A percentile compares a stretch with the other conserved stretches of the same genome.
phyloP scores from a whole-genome alignment of 2,888 invertebrate species.

The Tachina lurida region DNA sequence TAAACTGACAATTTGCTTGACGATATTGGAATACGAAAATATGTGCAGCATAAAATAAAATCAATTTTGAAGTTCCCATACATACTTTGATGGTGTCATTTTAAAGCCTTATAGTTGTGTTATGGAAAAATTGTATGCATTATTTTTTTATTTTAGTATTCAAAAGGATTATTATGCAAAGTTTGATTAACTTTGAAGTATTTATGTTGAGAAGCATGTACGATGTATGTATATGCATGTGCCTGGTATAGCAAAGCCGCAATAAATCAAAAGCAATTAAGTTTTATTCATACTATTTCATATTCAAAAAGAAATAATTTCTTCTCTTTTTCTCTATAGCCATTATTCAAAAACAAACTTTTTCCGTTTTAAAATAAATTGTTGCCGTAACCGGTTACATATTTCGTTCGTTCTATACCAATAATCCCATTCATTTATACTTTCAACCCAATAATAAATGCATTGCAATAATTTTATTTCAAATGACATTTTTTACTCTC shows the following conservation, averaged over 20 bases:
- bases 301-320: not conserved
- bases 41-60: no score
- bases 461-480: constrained; percentile 54
- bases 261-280: not conserved
- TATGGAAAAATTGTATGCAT: no score
- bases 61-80: no score
- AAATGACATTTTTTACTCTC: constrained; percentile 33
- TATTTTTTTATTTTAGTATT: no score
- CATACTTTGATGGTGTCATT: no score
- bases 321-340: not conserved
- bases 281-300: not conserved
- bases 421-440: not conserved
- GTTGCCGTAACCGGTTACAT: not conserved
- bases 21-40: no score
- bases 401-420: not conserved
- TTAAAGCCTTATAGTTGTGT: no score
- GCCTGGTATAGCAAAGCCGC: not conserved
- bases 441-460: constrained; percentile 4
- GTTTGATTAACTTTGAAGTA: no score
- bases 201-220: no score
- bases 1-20: no score
- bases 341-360: not conserved
- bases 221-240: no score
- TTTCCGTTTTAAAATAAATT: constrained; percentile 6
- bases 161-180: no score